These are phyloP conservation scores for Eciton burchellii DNA, from an alignment of 1,140 invertebrate species.

Conservation along the genomic window DNA sequence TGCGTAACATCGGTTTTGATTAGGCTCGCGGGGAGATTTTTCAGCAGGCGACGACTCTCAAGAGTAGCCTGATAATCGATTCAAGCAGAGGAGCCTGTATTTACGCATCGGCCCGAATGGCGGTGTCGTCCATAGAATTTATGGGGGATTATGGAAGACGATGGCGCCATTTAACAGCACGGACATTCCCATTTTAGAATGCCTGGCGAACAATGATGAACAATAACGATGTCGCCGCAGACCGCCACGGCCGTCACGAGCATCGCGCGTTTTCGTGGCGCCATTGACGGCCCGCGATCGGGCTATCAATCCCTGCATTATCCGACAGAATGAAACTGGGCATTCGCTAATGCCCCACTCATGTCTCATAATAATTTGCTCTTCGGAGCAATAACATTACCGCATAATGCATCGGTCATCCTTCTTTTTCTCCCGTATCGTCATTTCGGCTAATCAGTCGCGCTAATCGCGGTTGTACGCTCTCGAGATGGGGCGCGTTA, in stretches of 20 bases:
- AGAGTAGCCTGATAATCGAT: neutral
- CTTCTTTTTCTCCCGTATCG: neutral
- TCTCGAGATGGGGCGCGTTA: neutral
- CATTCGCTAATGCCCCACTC: constrained; percentile 4
- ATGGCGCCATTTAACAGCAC: constrained; percentile 67
- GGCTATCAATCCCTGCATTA: constrained; percentile 25
- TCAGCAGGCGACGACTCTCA: too few relatives aligned
- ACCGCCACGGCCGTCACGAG: constrained; percentile 33
- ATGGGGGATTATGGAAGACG: constrained; percentile 68
- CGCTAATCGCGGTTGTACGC: neutral
- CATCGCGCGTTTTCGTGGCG: constrained; percentile 54
- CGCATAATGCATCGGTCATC: neutral
- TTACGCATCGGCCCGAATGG: constrained; percentile 54
- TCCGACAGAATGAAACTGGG: neutral
- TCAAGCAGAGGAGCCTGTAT: neutral
- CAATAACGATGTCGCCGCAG: constrained; percentile 64
- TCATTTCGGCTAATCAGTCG: neutral
- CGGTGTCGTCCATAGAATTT: constrained; percentile 41
- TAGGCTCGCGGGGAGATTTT: too few relatives aligned
- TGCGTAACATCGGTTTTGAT: too few relatives aligned
- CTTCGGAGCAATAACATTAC: neutral
- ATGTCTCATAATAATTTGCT: neutral
- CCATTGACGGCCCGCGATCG: neutral
- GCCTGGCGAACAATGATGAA: constrained; percentile 68
- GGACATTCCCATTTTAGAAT: constrained; percentile 67